phyloP scores from a whole-genome alignment of 2,797 vertebrate genomes.

The Platalea minor region DNA sequence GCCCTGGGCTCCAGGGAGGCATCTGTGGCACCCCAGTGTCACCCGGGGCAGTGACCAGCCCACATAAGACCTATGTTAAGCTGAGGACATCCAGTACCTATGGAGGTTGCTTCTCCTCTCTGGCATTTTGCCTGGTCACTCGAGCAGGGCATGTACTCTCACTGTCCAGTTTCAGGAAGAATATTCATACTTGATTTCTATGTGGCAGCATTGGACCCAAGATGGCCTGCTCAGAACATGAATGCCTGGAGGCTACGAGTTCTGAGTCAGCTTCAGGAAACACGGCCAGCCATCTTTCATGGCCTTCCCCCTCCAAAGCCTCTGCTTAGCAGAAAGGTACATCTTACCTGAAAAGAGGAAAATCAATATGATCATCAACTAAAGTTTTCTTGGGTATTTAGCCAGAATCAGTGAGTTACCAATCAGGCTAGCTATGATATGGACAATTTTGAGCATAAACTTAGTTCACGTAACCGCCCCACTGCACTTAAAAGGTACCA shows the following conservation, averaged over 20 bases:
- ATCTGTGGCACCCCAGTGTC: background rate
- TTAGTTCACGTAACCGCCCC: background rate
- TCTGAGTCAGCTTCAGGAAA: background rate
- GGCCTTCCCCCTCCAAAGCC: background rate
- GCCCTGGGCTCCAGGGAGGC: background rate
- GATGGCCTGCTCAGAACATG: background rate
- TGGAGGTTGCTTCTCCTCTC: background rate
- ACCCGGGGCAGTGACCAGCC: background rate
- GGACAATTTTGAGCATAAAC: background rate
- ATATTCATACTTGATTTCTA: background rate
- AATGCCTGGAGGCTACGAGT: background rate
- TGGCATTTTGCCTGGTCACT: background rate
- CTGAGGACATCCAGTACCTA: background rate
- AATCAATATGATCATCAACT: background rate
- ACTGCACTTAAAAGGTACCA: background rate
- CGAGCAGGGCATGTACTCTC: background rate
- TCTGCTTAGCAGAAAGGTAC: background rate
- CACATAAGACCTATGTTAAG: background rate
- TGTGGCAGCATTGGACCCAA: fast-evolving
- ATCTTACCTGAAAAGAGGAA: background rate
- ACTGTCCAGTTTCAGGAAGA: background rate
- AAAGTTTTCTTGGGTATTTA: background rate
- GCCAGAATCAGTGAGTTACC: background rate
- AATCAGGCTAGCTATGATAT: background rate
- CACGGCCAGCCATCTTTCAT: background rate